These are phyloP conservation scores for Zaprionus obscuricornis DNA, from an alignment of 2,888 invertebrate genomes.

Conservation along the genomic window DNA sequence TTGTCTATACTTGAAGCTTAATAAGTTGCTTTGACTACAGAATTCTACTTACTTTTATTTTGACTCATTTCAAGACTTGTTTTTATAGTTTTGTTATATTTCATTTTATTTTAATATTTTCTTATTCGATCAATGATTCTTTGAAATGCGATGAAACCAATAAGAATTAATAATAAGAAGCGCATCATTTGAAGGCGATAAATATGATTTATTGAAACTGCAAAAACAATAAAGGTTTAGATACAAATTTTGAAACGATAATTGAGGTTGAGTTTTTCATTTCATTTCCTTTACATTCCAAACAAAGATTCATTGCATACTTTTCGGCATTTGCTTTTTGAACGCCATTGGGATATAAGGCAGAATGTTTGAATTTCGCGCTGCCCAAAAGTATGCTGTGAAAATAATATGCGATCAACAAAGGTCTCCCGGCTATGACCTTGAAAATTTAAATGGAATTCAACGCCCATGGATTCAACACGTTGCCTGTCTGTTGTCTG, in stretches of 20 bases:
- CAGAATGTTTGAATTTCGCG: background rate
- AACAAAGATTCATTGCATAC: constrained; percentile 13
- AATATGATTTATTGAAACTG: constrained; percentile 74
- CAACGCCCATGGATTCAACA: too few species aligned
- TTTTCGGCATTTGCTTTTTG: background rate
- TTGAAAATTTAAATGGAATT: constrained; percentile 12
- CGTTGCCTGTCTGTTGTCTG: too few species aligned
- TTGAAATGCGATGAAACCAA: constrained; percentile 39
- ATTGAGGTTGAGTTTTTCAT: constrained; percentile 14
- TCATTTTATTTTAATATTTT: too few species aligned
- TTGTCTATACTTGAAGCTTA: constrained; percentile 11
- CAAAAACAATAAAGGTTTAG: constrained; percentile 83
- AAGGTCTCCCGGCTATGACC: constrained; percentile 7
- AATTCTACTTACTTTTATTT: constrained; percentile 10
- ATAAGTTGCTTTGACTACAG: constrained; percentile 17
- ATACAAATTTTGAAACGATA: constrained; percentile 83
- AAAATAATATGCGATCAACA: background rate
- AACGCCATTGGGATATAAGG: too few species aligned
- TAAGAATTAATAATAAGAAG: constrained; percentile 19
- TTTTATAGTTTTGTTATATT: too few species aligned
- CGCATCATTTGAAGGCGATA: constrained; percentile 33
- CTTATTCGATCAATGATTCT: constrained; percentile 12
- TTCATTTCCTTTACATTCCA: background rate
- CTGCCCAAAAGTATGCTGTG: background rate
- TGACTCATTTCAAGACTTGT: constrained; percentile 1